Base-by-base conservation (phyloP, 2,888 invertebrate species). In the Melinopterus prodromus region DNA sequence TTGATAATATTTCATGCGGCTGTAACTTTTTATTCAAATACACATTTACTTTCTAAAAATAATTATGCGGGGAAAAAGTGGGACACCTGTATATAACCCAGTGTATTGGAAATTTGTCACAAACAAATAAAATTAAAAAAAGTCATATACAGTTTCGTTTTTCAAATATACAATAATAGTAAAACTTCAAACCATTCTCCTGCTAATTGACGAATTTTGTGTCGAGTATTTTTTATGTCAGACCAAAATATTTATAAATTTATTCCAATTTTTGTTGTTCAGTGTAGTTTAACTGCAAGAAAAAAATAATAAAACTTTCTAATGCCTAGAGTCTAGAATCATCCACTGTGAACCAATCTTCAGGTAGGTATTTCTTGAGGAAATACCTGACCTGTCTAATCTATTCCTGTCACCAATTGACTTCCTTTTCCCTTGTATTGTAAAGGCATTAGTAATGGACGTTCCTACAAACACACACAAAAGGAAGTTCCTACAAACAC, bases 181-280 rank as follows among this genome's bases (percentile, higher is more conserved):
- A 26, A 26, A 26, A 26, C 26, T 26, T 26, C 1, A 26, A 26
- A 26, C 26, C 3, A 3, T 26, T 26, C n/a, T n/a, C n/a, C 26
- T 26, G 26, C 26, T 2, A 26, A 26, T 2, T 26, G 26, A 26
- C 26, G 26, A 26, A 26, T 26, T 26, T 26, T 26, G 26, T 26
- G 26, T 26, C 14, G 15, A 69, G 14, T n/a, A 69, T 71, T 80
- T 15, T 37, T 35, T 76, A 71, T 77, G 71, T 26, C 26, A 1
- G 26, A 2, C 3, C 3, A 26, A n/a, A n/a, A 26, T 26, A 9
- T 53, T 53, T 9, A 53, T 53, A 4, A 7, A 53, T 53, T 53
- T 53, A 4, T 53, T 53, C 12, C 53, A 7, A 7, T 2, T 7
- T 12, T 53, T 53, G 53, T 9, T 53, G 0, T 1, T 53, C 12